Base-by-base conservation (phyloP, 2,888 invertebrate genomes). In the Macrosoma leucophasiata region DNA sequence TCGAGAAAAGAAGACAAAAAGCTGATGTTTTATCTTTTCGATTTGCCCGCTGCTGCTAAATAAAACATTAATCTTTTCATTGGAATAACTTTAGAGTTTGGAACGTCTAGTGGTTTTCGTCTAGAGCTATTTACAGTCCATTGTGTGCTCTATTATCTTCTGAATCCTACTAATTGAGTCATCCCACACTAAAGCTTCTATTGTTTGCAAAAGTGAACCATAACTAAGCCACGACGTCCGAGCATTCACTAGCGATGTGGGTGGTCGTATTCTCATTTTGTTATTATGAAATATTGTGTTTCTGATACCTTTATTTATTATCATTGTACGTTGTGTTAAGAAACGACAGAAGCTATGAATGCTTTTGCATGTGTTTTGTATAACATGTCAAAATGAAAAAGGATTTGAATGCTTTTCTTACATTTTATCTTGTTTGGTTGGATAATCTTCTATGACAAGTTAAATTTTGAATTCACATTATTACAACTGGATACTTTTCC, bases 141-240 rank as follows among this genome's bases (percentile, higher is more conserved):
- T 77, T 81, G 77, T 77, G 61, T 53, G 46, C 55, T 50, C 53
- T 54, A 56, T 69, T 70, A 75, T 73, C 72, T 70, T 43, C 51
- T 58, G 60, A 36, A 43, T 69, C 58, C 63, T 62, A 58, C 74
- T 81, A 81, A 81, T 81, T 78, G 79, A 81, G 79, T 68, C 78
- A 74, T 81, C 71, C 67, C 74, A 72, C 68, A 69, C 75, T 66
- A 60, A 43, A 48, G 55, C 58, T 50, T 59, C 67, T 60, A 77
- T 81, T 81, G 79, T 79, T 81, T 77, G 81, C 78, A 70, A 81
- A 78, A 75, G 67, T 71, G 59, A 56, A 59, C 68, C 71, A 62
- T 72, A 69, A 67, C 60, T 65, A 57, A 56, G 50, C 61, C 60
- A 48, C 59, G 58, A 58, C 50, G 53, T 51, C 43, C 43, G 27